phyloP scores from a whole-genome alignment of 1,140 invertebrate genomes.

The Orussus abietinus region DNA sequence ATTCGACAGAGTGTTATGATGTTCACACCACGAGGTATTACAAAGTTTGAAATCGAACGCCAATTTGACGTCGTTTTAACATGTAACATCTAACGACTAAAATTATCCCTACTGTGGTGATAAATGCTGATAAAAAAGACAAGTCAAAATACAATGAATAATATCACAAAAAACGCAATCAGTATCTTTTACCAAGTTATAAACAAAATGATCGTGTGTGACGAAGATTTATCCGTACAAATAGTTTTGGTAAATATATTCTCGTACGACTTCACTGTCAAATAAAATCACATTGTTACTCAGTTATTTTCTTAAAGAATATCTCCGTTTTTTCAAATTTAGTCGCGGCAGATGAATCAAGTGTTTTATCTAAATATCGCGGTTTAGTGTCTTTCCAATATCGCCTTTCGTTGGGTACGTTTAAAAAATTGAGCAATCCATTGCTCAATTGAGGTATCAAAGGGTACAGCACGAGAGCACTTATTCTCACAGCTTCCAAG shows the following conservation, averaged over 20 bases:
- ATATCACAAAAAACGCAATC: no score
- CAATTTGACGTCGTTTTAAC: no score
- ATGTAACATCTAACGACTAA: no score
- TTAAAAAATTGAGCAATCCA: constrained; percentile 65
- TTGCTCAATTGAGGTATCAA: constrained; percentile 73
- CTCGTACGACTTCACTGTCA: constrained; percentile 33
- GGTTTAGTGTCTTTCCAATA: constrained; percentile 53
- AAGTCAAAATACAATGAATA: no score
- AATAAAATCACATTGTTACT: no score
- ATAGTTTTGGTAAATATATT: constrained; percentile 41
- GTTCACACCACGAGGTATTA: no score
- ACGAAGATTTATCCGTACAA: constrained; percentile 34
- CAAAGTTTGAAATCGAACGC: no score
- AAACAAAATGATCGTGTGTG: no score
- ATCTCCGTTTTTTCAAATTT: constrained; percentile 11
- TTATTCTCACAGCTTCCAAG: constrained; percentile 78
- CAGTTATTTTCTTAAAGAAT: constrained; percentile 29
- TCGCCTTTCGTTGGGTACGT: constrained; percentile 52
- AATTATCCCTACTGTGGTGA: no score
- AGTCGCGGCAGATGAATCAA: neutral
- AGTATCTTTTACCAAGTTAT: no score
- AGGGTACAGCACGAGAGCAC: constrained; percentile 76
- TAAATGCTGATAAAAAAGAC: no score
- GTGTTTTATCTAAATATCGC: constrained; percentile 16
- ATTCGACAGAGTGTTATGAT: no score